Conservation (phyloP, 2,113 vertebrate species). For the Archocentrus centrarchus region DNA sequence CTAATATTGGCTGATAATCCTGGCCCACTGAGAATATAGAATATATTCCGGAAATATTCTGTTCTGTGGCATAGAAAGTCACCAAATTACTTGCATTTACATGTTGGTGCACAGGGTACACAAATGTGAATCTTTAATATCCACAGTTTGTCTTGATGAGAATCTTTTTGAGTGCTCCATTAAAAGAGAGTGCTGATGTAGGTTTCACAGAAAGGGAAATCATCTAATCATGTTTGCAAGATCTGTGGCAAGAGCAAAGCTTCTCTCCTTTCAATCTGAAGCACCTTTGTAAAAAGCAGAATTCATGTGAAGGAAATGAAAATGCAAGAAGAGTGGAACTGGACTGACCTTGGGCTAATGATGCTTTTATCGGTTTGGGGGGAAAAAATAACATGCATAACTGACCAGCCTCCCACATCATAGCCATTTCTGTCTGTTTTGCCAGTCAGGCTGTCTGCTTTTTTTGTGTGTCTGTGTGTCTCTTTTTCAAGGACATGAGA, state of each 20-base stretch:
- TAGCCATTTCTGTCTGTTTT: conserved; percentile 29
- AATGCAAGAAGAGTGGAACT: conserved; percentile 25
- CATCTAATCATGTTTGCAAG: conserved; percentile 38
- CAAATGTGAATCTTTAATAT: conserved; percentile 27
- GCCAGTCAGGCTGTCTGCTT: not conserved
- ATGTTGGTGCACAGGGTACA: not conserved
- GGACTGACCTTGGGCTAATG: conserved; percentile 55
- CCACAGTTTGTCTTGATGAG: conserved; percentile 3
- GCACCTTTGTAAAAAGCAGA: conserved; percentile 7
- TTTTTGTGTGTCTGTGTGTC: not conserved
- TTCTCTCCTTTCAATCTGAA: conserved; percentile 10
- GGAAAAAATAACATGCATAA: conserved; percentile 30
- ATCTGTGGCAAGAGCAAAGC: conserved; percentile 18
- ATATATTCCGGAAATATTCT: not conserved
- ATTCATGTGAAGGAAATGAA: conserved; percentile 35
- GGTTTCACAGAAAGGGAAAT: conserved; percentile 20
- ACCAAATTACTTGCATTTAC: not conserved
- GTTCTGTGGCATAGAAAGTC: not conserved
- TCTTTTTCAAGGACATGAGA: not conserved
- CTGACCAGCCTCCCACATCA: conserved; percentile 32
- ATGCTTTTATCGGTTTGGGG: conserved; percentile 32
- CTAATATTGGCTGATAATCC: not conserved
- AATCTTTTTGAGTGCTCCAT: conserved; percentile 12
- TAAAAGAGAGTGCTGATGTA: not conserved
- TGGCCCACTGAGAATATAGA: not conserved